Percentiles rank a stretch among this genome's conserved stretches.
phyloP scores from a whole-genome alignment of 2,888 invertebrate genomes.

The Brassicogethes aeneus region DNA sequence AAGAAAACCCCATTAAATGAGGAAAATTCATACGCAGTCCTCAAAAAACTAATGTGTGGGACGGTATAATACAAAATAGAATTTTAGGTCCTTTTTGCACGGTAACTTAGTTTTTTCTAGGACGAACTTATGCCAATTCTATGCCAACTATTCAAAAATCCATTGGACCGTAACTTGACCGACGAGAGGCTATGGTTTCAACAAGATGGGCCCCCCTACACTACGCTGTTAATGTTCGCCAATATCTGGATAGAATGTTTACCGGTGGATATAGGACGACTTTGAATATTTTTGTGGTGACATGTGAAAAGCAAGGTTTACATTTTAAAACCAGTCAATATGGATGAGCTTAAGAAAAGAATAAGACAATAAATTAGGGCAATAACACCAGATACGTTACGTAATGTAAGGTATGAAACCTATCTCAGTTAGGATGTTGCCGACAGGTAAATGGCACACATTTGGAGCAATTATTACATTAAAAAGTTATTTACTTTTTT shows the following conservation, averaged over 20 bases:
- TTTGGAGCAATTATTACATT: conserved; percentile 1
- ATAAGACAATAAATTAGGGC: conserved; percentile 6
- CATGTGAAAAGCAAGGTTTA: conserved; percentile 7
- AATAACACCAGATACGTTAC: conserved; percentile 7
- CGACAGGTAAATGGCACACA: conserved; percentile 3
- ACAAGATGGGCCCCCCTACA: conserved; percentile 10
- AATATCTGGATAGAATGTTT: conserved; percentile 7
- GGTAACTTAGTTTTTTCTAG: conserved; percentile 5
- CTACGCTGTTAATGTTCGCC: conserved; percentile 4
- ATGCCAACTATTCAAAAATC: conserved; percentile 6
- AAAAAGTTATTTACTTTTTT: conserved; percentile 2
- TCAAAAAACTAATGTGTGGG: conserved; percentile 7
- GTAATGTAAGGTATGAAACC: conserved; percentile 5
- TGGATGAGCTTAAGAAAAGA: conserved; percentile 7
- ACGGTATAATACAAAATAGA: conserved; percentile 4
- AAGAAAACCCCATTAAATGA: conserved; percentile 9
- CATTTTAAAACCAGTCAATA: conserved; percentile 5
- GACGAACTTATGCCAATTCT: conserved; percentile 6
- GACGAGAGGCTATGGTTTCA: conserved; percentile 9
- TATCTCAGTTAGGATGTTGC: conserved; percentile 1
- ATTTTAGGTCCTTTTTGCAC: conserved; percentile 4
- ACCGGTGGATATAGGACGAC: conserved; percentile 6
- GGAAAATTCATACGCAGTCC: conserved; percentile 9
- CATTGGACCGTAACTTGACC: conserved; percentile 4
- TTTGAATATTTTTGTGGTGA: conserved; percentile 11